Percentiles rank a stretch among this genome's conserved stretches.
Conservation (phyloP, 2,888 invertebrate genomes). For the Stenodema calcarata region DNA sequence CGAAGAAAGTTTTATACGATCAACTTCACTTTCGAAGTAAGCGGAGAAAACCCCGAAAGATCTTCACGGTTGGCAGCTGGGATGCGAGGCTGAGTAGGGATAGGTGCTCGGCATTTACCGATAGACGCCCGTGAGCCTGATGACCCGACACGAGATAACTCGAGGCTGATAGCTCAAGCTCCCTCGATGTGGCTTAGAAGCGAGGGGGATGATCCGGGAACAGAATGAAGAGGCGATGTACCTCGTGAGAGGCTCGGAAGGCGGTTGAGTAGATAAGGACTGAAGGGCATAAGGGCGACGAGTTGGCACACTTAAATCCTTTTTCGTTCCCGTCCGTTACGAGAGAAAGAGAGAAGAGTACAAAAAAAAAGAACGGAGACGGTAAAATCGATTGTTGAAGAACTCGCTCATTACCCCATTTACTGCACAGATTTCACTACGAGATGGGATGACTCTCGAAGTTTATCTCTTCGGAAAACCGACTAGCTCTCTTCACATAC, state of each 20-base stretch:
- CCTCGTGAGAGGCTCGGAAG: not conserved
- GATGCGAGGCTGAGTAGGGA: not conserved
- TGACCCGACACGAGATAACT: constrained; percentile 27
- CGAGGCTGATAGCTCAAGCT: not conserved
- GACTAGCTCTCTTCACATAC: too few relatives aligned
- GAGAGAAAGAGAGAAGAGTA: not conserved
- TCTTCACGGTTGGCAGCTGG: not conserved
- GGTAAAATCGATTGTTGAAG: not conserved
- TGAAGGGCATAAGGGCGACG: constrained; percentile 39
- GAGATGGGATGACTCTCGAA: too few relatives aligned
- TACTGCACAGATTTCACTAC: not conserved
- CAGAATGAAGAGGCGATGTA: constrained; percentile 12
- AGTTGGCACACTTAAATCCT: constrained; percentile 32
- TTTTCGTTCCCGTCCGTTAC: constrained; percentile 1
- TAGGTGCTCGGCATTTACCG: not conserved
- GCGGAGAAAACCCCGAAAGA: not conserved
- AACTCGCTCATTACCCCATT: not conserved
- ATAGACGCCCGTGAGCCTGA: constrained; percentile 3
- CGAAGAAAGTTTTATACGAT: too few relatives aligned
- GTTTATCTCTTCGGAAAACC: too few relatives aligned
- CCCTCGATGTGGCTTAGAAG: constrained; percentile 12
- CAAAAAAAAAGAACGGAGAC: not conserved
- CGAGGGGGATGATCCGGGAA: constrained; percentile 13
- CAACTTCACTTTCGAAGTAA: not conserved
- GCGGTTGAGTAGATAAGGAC: constrained; percentile 6